phyloP scores from a whole-genome alignment of 2,888 invertebrate genomes.

The Tuberolachnus salignus region DNA sequence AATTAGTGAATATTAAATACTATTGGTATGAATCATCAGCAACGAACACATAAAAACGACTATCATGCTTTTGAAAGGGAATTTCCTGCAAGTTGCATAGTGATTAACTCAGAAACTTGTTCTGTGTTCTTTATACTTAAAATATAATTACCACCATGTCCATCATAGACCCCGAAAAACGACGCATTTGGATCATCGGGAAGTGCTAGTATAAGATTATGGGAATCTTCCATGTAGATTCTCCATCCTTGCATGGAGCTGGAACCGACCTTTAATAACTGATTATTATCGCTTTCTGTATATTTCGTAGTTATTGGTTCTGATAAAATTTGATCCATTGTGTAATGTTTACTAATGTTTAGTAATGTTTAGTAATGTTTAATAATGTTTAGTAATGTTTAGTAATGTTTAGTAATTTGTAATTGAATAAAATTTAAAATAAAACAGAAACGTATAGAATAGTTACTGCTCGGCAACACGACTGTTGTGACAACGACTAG shows the following conservation, averaged over 20 bases:
- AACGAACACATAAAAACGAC: background rate
- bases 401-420: too few relatives aligned
- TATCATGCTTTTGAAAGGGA: background rate
- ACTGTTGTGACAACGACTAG: too few relatives aligned
- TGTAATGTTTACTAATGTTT: too few relatives aligned
- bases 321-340: slow-evolving; percentile 96
- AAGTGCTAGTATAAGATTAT: slow-evolving; percentile 90
- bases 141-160: slow-evolving; percentile 77
- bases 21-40: background rate
- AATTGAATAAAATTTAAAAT: too few relatives aligned
- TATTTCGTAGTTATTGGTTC: slow-evolving; percentile 94
- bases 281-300: slow-evolving; percentile 79
- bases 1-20: background rate
- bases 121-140: background rate
- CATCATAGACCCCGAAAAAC: slow-evolving; percentile 97
- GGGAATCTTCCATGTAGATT: slow-evolving; percentile 98
- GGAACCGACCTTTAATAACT: slow-evolving; percentile 80
- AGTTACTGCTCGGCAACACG: too few relatives aligned
- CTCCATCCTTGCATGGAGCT: slow-evolving; percentile 99
- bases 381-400: too few relatives aligned
- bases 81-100: background rate
- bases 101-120: background rate
- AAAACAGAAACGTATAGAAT: too few relatives aligned
- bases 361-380: too few relatives aligned
- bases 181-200: slow-evolving; percentile 92